Base-by-base conservation (phyloP, 1,140 invertebrate genomes). In the Drosophila lacteicornis region DNA sequence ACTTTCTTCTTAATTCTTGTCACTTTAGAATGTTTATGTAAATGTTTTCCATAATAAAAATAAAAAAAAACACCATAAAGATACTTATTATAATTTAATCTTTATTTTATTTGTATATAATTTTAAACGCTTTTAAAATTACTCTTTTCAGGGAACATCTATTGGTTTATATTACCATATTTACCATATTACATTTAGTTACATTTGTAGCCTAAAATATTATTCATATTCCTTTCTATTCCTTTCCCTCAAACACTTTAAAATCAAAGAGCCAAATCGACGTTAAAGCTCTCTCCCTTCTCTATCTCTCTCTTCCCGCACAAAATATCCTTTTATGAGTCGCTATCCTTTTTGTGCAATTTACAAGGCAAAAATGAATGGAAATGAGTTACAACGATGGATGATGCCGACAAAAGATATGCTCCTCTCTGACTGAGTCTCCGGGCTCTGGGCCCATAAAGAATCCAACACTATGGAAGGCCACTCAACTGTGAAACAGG, bases 401-500 rank as follows among this genome's bases (percentile, higher is more conserved):
- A 47, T 60, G 78, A 80, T 84, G 80, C 80, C 80, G 85, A 83
- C 84, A 84, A 88, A 80, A 87, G 84, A 88, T 80, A 76, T 61
- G 69, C 60, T 36, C 27, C n/a, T 55, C 38, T 61, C 51, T 51
- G 75, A 50, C 51, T 71, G 58, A 36, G 43, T 75, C 42, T 69
- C 42, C 57, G 38, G 55, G 38, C 46, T 15, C 30, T 47, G 46
- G 77, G 53, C 1, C 80, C 73, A 88, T 88, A 88, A 88, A 88
- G 77, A 80, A 57, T 75, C 59, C 82, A 84, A 68, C 76, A 65
- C 60, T 60, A 67, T 45, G 61, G 71, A 71, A 82, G 81, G 75
- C 79, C 83, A 87, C 79, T 85, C 85, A 90, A 90, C 85, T 88
- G 85, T 73, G 82, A 84, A 88, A 88, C 85, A 88, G 85, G 85